Evolutionary conservation across 2,888 invertebrate species (phyloP), one percentile per base, ranked within the genome.

Genomic region (Aphodius sticticus): DNA sequence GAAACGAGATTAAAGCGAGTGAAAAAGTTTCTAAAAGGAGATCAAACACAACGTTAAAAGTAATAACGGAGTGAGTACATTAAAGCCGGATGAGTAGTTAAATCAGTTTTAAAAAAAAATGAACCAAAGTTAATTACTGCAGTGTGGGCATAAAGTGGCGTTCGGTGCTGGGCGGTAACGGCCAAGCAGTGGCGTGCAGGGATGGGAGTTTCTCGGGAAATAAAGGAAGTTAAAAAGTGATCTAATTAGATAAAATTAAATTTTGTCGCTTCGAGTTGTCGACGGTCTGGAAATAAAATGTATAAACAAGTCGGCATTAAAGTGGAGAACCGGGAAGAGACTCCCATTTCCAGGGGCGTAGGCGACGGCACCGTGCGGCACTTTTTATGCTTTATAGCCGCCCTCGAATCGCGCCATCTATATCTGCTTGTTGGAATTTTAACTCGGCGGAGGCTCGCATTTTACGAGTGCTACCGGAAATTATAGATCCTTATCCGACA

Each of bases 401-500:
- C 12, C 53, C 53, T 53, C 7, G 12, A 53, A 53, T 53, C 53
- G 53, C 1, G 53, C 12, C 12, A 1, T 53, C 53, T 53, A 53
- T 53, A 53, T 53, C 53, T 3, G 53, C 53, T 53, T 12, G 53
- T 35, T 74, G 35, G 37, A 74, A 74, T 74, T 72, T 74, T 74
- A 74, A 74, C 74, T n/a, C 74, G n/a, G 26, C 74, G 26, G 6
- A 74, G 74, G 74, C 74, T 35, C 78, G 16, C 72, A 16, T 35
- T 80, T 80, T 77, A 80, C 76, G 77, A 77, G 78, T 69, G 16
- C 69, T 76, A 74, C 80, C 80, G 78, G 80, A 80, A 80, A 80
- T 80, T 80, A 80, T 80, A 80, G 80, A 80, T 80, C 70, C 78
- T 77, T 80, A 78, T 80, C 80, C 72, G 38, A 35, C 69, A 12